Evolutionary conservation across 2,888 invertebrate species (phyloP).

Genomic region (Patella caerulea): DNA sequence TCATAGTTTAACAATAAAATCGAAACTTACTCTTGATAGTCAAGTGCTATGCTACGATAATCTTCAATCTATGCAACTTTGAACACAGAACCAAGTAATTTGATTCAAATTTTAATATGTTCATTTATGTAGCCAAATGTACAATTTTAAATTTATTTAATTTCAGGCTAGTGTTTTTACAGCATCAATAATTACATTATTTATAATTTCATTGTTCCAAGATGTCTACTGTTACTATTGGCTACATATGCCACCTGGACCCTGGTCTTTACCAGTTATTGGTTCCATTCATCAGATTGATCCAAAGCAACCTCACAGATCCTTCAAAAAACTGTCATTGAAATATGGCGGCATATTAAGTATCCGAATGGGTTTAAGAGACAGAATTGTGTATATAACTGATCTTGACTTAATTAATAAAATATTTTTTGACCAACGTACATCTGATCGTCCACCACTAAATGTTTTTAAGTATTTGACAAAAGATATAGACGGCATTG

Average conservation of each 20-base stretch:
- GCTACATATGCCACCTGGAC: slow-evolving; percentile 42
- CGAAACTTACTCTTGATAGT: no score
- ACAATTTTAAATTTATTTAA: neutral
- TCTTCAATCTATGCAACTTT: no score
- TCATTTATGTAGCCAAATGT: neutral
- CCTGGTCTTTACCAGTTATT: slow-evolving; percentile 45
- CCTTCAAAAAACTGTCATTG: slow-evolving; percentile 29
- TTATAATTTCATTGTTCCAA: slow-evolving; percentile 20
- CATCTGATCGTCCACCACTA: neutral
- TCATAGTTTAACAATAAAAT: no score
- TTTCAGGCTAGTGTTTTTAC: neutral
- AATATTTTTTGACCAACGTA: slow-evolving; percentile 19
- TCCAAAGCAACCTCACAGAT: slow-evolving; percentile 31
- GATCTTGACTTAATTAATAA: slow-evolving; percentile 32
- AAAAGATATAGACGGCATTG: neutral
- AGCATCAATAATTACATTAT: neutral
- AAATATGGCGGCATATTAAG: slow-evolving; percentile 43
- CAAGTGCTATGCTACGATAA: no score
- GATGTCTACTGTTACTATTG: slow-evolving; percentile 40
- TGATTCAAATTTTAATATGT: no score
- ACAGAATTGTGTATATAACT: slow-evolving; percentile 32
- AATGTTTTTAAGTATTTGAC: neutral
- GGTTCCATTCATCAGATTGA: slow-evolving; percentile 36
- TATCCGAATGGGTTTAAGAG: slow-evolving; percentile 37
- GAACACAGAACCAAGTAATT: no score